phyloP scores from a whole-genome alignment of 1,140 invertebrate species.

The roundworm (Caenorhabditis elegans) region DNA sequence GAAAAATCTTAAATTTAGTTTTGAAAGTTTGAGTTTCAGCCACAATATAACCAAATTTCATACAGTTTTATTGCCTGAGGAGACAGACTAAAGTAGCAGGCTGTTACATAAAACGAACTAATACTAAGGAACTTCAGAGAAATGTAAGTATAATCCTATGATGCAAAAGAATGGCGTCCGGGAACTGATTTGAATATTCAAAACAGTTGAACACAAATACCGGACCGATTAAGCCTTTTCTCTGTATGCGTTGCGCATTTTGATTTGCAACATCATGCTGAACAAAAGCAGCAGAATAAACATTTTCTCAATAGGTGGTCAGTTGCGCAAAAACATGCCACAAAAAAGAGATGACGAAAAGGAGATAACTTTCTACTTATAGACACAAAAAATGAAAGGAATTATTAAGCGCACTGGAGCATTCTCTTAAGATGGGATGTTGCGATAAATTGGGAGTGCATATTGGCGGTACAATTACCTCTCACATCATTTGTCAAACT shows the following conservation, averaged over 20 bases:
- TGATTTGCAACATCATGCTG: conserved; percentile 27
- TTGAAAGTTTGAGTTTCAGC: no score
- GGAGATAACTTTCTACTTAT: background rate
- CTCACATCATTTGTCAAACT: background rate
- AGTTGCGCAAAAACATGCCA: conserved; percentile 22
- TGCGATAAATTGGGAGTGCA: background rate
- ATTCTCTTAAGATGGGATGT: background rate
- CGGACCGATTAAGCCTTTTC: background rate
- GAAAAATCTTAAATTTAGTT: no score
- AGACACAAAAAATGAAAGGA: background rate
- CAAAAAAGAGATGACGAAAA: background rate
- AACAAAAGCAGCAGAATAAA: conserved; percentile 32
- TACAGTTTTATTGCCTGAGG: no score
- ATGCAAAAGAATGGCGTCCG: background rate
- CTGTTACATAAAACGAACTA: no score
- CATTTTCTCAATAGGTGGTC: conserved; percentile 26
- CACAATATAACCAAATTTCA: no score
- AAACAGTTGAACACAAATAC: conserved; percentile 16
- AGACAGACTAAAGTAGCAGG: no score
- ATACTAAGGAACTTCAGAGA: background rate
- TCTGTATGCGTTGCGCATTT: conserved; percentile 7
- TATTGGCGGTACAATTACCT: background rate
- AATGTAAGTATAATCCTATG: background rate
- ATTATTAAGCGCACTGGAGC: background rate
- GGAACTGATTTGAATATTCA: conserved; percentile 24